Conservation (phyloP, 2,888 invertebrate genomes). For the Pachymerium ferrugineum region DNA sequence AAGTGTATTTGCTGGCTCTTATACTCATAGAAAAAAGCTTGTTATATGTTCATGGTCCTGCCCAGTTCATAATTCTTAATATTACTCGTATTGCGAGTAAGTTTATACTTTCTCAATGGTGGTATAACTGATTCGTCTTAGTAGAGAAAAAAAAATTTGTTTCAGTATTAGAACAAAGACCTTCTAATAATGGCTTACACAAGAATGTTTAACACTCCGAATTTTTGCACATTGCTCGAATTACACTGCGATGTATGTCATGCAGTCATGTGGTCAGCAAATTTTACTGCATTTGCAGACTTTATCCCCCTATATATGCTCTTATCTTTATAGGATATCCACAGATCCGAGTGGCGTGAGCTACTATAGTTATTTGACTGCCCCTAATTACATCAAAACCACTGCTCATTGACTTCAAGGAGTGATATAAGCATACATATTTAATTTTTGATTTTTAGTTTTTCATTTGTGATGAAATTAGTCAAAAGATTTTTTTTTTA, state of each 20-base stretch:
- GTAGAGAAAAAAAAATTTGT: background rate
- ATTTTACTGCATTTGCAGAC: background rate
- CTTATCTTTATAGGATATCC: conserved; percentile 33
- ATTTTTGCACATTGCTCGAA: conserved; percentile 22
- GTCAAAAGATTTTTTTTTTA: background rate
- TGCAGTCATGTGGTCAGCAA: conserved; percentile 3
- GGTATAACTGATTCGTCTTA: background rate
- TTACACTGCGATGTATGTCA: conserved; percentile 3
- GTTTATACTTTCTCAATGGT: conserved; percentile 18
- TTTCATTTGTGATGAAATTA: background rate
- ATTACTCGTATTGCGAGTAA: background rate
- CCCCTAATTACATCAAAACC: conserved; percentile 32
- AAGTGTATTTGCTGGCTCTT: conserved; percentile 18
- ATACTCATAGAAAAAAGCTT: conserved; percentile 1
- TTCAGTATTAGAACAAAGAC: conserved; percentile 16
- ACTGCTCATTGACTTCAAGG: conserved; percentile 32
- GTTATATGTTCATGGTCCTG: conserved; percentile 32
- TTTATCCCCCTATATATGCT: conserved; percentile 25
- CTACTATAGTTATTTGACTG: conserved; percentile 32
- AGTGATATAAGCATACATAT: conserved; percentile 1
- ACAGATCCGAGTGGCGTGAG: conserved; percentile 32
- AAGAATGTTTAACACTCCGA: conserved; percentile 12
- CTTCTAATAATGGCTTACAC: conserved; percentile 4
- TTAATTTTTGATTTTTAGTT: background rate
- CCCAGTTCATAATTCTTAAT: conserved; percentile 30